Conservation (phyloP, 2,113 vertebrate genomes). For the Eulemur macaco region DNA sequence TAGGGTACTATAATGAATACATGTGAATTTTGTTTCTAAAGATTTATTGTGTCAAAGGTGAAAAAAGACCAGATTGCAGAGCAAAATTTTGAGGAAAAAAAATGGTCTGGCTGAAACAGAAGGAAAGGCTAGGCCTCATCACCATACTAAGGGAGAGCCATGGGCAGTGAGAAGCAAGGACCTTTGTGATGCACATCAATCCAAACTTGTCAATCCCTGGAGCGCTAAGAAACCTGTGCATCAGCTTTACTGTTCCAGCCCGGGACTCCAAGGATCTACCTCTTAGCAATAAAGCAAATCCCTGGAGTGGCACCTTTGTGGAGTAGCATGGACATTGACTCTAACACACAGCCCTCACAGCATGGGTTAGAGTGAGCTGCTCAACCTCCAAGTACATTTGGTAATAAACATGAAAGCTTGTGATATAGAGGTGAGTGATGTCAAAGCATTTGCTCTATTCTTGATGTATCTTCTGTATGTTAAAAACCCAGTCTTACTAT, state of each 20-base stretch:
- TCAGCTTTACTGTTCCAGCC: neutral
- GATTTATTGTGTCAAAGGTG: neutral
- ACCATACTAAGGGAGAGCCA: neutral
- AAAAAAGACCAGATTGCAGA: neutral
- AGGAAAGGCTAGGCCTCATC: neutral
- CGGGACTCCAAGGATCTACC: neutral
- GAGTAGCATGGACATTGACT: neutral
- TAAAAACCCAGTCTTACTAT: neutral
- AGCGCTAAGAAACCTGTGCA: neutral
- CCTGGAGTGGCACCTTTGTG: neutral
- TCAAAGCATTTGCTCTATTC: neutral
- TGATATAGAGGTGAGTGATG: neutral
- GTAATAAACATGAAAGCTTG: neutral
- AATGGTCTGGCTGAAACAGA: neutral
- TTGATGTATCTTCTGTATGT: neutral
- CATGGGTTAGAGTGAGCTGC: accelerated
- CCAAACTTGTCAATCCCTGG: neutral
- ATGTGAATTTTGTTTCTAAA: neutral
- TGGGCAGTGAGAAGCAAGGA: neutral
- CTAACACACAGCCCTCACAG: neutral
- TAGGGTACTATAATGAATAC: neutral
- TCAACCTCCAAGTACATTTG: neutral
- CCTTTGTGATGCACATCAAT: neutral
- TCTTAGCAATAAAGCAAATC: neutral
- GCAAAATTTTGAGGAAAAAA: neutral